These are phyloP conservation scores for Hipparchia sbordonii DNA, from an alignment of 2,888 invertebrate species.

Conservation along the genomic window DNA sequence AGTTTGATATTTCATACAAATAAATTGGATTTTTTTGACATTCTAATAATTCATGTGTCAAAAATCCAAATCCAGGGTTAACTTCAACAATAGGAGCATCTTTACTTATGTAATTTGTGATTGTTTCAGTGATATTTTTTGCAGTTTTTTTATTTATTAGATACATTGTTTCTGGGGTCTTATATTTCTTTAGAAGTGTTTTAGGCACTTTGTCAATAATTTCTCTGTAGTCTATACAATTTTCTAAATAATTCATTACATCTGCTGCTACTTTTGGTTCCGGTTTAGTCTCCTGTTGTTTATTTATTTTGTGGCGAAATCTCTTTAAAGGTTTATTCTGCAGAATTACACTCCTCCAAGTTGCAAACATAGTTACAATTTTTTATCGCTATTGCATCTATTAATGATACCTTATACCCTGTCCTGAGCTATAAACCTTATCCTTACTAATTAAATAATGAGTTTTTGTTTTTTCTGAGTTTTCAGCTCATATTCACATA, in stretches of 20 bases:
- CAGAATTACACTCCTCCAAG: not conserved
- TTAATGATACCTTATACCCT: too few relatives aligned
- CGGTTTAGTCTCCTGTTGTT: slow-evolving; percentile 52
- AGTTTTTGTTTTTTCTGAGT: too few relatives aligned
- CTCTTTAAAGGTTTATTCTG: not conserved
- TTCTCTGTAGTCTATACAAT: slow-evolving; percentile 54
- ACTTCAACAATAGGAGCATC: slow-evolving; percentile 83
- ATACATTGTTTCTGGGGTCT: slow-evolving; percentile 68
- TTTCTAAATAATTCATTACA: slow-evolving; percentile 64
- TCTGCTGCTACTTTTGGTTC: slow-evolving; percentile 58
- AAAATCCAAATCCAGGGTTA: slow-evolving; percentile 86
- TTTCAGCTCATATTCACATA: too few relatives aligned
- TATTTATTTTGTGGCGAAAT: slow-evolving; percentile 52
- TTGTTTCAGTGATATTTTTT: slow-evolving; percentile 58
- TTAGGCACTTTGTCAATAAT: slow-evolving; percentile 65
- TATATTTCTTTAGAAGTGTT: slow-evolving; percentile 65
- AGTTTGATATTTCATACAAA: slow-evolving; percentile 81
- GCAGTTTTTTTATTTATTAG: slow-evolving; percentile 70
- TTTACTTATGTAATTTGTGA: slow-evolving; percentile 57
- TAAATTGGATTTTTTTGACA: slow-evolving; percentile 76
- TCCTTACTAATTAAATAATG: too few relatives aligned
- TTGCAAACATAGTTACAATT: slow-evolving; percentile 2
- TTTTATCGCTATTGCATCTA: not conserved
- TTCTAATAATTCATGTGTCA: slow-evolving; percentile 83
- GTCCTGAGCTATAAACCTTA: too few relatives aligned